Conservation (phyloP, 2,113 vertebrate species). For the Condylura cristata region DNA sequence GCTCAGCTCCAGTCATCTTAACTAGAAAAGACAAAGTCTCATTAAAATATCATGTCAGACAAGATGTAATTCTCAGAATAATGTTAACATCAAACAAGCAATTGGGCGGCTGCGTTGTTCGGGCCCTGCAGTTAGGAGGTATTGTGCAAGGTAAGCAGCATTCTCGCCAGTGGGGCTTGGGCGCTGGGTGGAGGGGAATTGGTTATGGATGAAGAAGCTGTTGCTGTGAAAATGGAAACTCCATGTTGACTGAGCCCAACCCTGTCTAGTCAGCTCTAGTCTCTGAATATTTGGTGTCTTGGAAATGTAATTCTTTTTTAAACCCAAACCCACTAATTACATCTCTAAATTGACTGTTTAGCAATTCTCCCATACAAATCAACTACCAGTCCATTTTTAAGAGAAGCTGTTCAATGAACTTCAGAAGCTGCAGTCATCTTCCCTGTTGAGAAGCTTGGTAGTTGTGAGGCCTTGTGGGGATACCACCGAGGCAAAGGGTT, state of each 20-base stretch:
- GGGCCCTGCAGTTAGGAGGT: background rate
- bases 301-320: background rate
- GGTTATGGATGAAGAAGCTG: background rate
- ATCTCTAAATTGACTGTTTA: background rate
- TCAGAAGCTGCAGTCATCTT: background rate
- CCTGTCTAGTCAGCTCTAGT: background rate
- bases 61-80: slow-evolving; percentile 66
- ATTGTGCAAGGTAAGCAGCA: slow-evolving; percentile 8
- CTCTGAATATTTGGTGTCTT: slow-evolving; percentile 25
- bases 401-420: background rate
- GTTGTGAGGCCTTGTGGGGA: background rate
- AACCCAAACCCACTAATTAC: background rate
- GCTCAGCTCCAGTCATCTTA: slow-evolving; percentile 48
- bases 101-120: slow-evolving; percentile 19
- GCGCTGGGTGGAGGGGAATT: background rate
- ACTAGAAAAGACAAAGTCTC: slow-evolving; percentile 62
- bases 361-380: background rate
- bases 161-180: background rate
- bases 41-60: slow-evolving; percentile 71
- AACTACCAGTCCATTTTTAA: background rate
- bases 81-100: slow-evolving; percentile 63
- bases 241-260: background rate
- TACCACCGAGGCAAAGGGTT: background rate
- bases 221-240: background rate
- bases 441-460: background rate